Evolutionary conservation across 2,888 invertebrate species (phyloP).

Genomic region (Trichogramma evanescens): DNA sequence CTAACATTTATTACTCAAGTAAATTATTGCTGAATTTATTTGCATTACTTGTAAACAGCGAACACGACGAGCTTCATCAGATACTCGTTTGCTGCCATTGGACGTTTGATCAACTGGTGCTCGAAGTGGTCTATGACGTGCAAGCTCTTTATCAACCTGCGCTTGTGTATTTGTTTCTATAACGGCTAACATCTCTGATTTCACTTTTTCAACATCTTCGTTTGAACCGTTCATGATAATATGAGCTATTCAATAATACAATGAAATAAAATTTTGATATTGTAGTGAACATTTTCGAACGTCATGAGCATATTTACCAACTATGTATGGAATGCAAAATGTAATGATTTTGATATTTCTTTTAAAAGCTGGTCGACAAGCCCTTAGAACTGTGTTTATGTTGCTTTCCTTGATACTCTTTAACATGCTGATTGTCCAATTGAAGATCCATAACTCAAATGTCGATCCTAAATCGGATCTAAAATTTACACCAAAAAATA

Average conservation of each 20-base stretch:
- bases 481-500: not conserved
- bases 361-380: conserved; percentile 69
- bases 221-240: not conserved
- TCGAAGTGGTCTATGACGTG: conserved; percentile 34
- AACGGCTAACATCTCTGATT: conserved; percentile 55
- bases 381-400: conserved; percentile 57
- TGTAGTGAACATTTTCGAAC: not conserved
- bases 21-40: not conserved
- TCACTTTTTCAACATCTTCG: conserved; percentile 39
- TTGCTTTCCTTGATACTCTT: conserved; percentile 56
- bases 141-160: conserved; percentile 34
- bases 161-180: conserved; percentile 40
- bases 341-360: conserved; percentile 65
- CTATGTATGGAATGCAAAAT: conserved; percentile 68
- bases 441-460: conserved; percentile 69
- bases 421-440: conserved; percentile 68
- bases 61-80: conserved; percentile 41
- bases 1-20: not conserved
- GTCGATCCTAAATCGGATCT: conserved; percentile 60
- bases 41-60: conserved; percentile 39
- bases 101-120: conserved; percentile 27
- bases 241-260: not conserved
- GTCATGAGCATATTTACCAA: conserved; percentile 42
- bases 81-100: conserved; percentile 32
- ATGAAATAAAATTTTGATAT: not conserved